Base-by-base conservation (phyloP, 1,140 invertebrate species). In the Aphis gossypii region DNA sequence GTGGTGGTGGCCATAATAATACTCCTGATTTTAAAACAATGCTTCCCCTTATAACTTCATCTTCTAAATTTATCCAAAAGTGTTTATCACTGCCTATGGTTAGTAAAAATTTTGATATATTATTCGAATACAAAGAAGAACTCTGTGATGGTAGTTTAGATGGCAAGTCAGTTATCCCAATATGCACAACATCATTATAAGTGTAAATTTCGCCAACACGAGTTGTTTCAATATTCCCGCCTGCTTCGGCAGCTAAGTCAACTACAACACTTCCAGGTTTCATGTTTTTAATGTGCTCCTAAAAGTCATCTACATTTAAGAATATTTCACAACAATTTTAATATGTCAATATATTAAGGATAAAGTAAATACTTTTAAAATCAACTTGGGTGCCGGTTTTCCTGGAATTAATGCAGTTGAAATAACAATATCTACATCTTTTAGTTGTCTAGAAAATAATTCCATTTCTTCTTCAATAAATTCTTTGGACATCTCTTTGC, bases 351-450 rank as follows among this genome's bases (percentile, higher is more conserved):
- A n/a, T 76, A 76, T n/a, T 90, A 38, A n/a, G 23, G n/a, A 23
- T 9, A 46, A n/a, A 90, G n/a, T 54, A 46, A 1, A 23, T 89
- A 90, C 97, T 96, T 97, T 98, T 56, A 97, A 96, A 94, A 99
- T 97, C 3, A 99, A 96, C 60, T 97, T 94, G 2, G 98, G 98
- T 11, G 98, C 98, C 92, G 96, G 97, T 95, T 97, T 98, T 56
- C 98, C 98, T n/a, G 98, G 98, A 94, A 99, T 98, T 21, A 98
- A 96, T 54, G 98, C 98, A 20, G 98, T 99, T 48, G 97, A 97
- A 94, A 99, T 98, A 92, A 99, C 96, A 46, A 98, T 97, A 95
- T 97, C 97, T 0, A 97, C 96, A 94, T 98, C 97, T 94, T 97
- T 97, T 83, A 97, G 97, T 95, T 99, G 98, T 94, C 98, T 97